A percentile compares a stretch with the other conserved stretches of the same genome.
phyloP scores from a whole-genome alignment of 2,797 vertebrate genomes.

The Cyclopterus lumpus region DNA sequence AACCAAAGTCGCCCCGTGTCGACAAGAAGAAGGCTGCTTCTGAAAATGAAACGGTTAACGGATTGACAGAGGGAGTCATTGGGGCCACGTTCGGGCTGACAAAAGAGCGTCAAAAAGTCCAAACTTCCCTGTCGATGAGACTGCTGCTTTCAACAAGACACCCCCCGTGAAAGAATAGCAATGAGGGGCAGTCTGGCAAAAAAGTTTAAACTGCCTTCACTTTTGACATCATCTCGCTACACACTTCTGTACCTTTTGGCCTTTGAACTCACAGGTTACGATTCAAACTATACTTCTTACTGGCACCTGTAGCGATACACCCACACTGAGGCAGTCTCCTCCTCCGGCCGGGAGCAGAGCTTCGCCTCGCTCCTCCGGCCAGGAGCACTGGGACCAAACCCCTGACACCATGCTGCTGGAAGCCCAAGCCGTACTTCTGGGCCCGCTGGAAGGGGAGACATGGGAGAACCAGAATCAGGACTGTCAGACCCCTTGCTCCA shows the following conservation, averaged over 20 bases:
- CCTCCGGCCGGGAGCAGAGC: too few species aligned
- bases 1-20: constrained; percentile 29
- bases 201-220: too few species aligned
- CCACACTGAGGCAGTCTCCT: too few species aligned
- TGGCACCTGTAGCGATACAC: too few species aligned
- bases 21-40: constrained; percentile 6
- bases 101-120: constrained; percentile 6
- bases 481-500: background rate
- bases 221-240: background rate
- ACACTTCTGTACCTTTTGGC: background rate
- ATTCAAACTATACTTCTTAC: background rate
- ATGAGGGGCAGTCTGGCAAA: too few species aligned
- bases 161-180: background rate
- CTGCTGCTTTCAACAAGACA: background rate
- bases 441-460: too few species aligned
- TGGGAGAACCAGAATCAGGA: background rate
- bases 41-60: constrained; percentile 20
- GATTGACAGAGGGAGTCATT: constrained; percentile 3
- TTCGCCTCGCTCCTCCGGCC: too few species aligned
- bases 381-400: too few species aligned
- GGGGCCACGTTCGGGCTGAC: constrained; percentile 14
- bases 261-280: background rate
- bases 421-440: too few species aligned
- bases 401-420: too few species aligned
- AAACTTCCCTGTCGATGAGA: background rate